Conservation (phyloP, 1,140 invertebrate genomes). For the Alviniconcha marisindica region DNA sequence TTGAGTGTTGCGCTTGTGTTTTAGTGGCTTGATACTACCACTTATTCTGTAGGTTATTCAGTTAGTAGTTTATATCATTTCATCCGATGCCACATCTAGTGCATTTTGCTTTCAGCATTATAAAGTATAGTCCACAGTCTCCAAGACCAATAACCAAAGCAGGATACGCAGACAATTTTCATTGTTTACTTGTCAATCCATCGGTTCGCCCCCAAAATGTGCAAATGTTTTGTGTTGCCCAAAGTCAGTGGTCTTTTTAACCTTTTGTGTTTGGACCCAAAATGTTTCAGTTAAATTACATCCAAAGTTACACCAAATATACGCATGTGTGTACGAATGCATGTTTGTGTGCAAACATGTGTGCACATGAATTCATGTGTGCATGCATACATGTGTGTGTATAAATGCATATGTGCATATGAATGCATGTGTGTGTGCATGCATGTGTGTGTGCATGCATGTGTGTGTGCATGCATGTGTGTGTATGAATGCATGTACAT, state of each 20-base stretch:
- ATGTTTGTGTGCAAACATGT: too few relatives aligned
- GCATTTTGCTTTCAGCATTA: too few relatives aligned
- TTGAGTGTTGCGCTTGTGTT: too few relatives aligned
- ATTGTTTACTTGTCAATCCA: neutral
- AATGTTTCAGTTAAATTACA: neutral
- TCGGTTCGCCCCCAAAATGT: neutral
- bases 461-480: conserved; percentile 2
- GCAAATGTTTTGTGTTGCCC: neutral
- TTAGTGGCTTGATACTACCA: too few relatives aligned
- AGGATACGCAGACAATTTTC: neutral
- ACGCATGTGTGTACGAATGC: neutral
- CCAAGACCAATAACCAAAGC: too few relatives aligned
- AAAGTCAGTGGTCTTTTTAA: neutral
- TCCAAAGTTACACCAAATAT: too few relatives aligned
- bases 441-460: neutral
- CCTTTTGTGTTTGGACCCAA: too few relatives aligned
- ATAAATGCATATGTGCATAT: neutral
- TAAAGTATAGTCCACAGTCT: too few relatives aligned
- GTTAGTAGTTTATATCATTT: too few relatives aligned
- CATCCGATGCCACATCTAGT: too few relatives aligned
- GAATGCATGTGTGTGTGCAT: neutral
- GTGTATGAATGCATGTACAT: neutral
- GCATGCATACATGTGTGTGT: neutral
- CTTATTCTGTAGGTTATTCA: too few relatives aligned
- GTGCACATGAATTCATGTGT: too few relatives aligned